Base-by-base conservation (phyloP, 2,113 vertebrate genomes). In the Dasypus novemcinctus region DNA sequence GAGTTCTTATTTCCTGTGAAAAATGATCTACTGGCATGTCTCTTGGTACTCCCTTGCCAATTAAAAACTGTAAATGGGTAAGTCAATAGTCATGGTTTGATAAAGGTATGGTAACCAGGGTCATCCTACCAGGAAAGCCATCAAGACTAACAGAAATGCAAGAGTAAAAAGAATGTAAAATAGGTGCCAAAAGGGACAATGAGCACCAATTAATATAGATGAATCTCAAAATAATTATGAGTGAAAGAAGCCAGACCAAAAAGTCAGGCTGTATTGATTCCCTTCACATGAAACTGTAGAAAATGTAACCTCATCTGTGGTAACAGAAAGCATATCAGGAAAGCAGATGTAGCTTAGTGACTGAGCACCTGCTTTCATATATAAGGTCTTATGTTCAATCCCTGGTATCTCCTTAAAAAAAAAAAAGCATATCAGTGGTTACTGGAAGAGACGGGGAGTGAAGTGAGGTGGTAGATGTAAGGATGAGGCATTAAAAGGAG, bases 241-340 rank as follows among this genome's bases (percentile, higher is more conserved):
- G 31, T 46, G 59, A 89, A 83, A 76, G 31, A 74, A 54, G 76
- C n/a, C 43, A 87, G 66, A 82, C 23, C 18, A 81, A 92, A 27
- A n/a, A 64, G n/a, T 91, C 0, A 57, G 54, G 68, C 80, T 68
- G 33, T n/a, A 69, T 20, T 81, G 29, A 81, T 72, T 75, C 15
- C 33, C 38, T 85, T 63, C 63, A 63, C 52, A 79, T 72, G 79
- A 79, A 74, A 91, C 82, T 95, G 25, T 87, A 92, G 43, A 81
- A 87, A 91, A 68, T 21, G 11, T 23, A 75, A 92, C 43, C 3
- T 21, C 64, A 87, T 43, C 21, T 61, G 41, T 31, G 68, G 41
- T 92, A 31, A 88, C 52, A 92, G 52, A 75, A 94, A 66, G 89
- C 29, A 74, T 25, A 82, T 68, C 33, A 49, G 83, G 49, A 46